Evolutionary conservation across 2,888 invertebrate genomes (phyloP).

Genomic region (Lasioglossum figueresi): DNA sequence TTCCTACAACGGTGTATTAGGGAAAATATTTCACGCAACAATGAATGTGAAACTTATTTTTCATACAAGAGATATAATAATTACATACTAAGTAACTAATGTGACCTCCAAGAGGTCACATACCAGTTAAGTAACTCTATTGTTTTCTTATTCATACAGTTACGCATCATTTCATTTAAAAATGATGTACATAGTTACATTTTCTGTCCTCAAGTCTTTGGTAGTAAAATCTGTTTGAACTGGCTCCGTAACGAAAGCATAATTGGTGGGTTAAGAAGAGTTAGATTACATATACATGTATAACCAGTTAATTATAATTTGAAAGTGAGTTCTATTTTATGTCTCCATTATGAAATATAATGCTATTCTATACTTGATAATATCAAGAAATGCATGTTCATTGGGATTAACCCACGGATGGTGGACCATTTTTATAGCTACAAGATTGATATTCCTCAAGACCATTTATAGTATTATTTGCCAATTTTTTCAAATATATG

Average conservation of each 20-base stretch:
- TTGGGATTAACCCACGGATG: background rate
- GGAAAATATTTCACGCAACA: background rate
- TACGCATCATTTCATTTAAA: background rate
- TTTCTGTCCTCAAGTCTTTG: background rate
- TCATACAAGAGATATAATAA: constrained; percentile 10
- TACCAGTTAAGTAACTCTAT: background rate
- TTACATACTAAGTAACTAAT: constrained; percentile 1
- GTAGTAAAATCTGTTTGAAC: background rate
- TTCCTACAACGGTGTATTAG: constrained; percentile 4
- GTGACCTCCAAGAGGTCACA: background rate
- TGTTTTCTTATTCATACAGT: constrained; percentile 6
- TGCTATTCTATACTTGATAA: background rate
- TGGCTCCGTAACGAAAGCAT: background rate
- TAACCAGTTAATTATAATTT: background rate
- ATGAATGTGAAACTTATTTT: constrained; percentile 13
- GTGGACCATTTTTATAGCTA: background rate
- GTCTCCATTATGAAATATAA: background rate
- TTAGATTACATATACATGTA: background rate
- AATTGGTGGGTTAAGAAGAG: background rate
- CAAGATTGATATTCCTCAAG: background rate
- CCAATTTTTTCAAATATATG: background rate
- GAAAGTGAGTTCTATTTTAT: background rate
- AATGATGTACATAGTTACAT: background rate
- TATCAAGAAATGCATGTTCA: background rate
- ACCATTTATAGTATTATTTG: background rate